phyloP scores from a whole-genome alignment of 2,888 invertebrate genomes.

The Philonicus albiceps region DNA sequence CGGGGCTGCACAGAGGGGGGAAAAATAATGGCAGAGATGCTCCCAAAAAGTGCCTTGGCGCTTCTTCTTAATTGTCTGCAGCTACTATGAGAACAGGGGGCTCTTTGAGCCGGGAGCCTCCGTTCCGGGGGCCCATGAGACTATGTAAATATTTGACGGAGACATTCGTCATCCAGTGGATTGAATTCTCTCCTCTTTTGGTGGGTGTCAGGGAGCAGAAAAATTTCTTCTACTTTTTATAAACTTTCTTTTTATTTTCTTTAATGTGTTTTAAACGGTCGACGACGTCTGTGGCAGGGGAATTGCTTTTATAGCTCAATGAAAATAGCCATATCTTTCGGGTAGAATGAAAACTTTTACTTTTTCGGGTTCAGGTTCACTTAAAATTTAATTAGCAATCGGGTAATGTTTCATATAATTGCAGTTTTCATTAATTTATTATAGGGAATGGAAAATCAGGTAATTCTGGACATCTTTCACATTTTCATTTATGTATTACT shows the following conservation, averaged over 20 bases:
- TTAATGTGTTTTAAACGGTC: neutral
- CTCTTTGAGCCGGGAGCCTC: neutral
- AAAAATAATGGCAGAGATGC: neutral
- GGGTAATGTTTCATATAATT: too few species aligned
- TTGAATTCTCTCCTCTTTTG: neutral
- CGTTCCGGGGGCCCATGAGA: neutral
- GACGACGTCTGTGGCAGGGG: neutral
- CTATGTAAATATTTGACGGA: neutral
- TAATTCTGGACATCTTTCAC: too few species aligned
- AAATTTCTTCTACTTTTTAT: neutral
- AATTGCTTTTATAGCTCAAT: neutral
- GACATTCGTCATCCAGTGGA: neutral
- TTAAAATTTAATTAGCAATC: neutral
- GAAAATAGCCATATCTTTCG: neutral
- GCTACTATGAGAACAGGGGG: neutral
- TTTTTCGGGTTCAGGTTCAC: neutral
- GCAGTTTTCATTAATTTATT: too few species aligned
- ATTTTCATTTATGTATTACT: too few species aligned
- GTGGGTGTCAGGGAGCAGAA: neutral
- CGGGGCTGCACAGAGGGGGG: neutral
- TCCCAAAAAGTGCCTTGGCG: neutral
- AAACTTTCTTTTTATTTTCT: neutral
- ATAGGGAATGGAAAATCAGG: too few species aligned
- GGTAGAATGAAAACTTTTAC: neutral
- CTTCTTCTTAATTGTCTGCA: neutral